Evolutionary conservation across 2,888 invertebrate genomes (phyloP).

Genomic region (Chaetogeoica ovagalla): DNA sequence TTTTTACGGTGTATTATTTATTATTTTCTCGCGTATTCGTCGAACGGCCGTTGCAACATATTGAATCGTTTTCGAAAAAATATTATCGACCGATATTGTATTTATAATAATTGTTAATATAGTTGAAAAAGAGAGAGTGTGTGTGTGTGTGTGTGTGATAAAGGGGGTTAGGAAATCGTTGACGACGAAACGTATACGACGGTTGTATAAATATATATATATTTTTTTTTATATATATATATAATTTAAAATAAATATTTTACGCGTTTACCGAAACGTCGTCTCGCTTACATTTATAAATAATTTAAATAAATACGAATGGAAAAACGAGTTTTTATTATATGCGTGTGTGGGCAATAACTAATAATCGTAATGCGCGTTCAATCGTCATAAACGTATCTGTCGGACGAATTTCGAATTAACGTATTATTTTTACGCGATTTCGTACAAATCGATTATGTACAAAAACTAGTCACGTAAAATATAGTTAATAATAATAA

Average conservation of each 20-base stretch:
- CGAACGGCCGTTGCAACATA: background rate
- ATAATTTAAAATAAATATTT: background rate
- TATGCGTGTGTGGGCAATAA: background rate
- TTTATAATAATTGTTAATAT: background rate
- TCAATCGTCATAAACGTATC: too few relatives aligned
- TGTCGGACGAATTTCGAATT: too few relatives aligned
- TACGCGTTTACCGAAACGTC: background rate
- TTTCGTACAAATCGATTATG: background rate
- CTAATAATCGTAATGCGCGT: too few relatives aligned
- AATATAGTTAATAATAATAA: background rate
- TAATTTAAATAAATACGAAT: background rate
- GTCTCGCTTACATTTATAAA: too few relatives aligned
- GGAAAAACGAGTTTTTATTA: background rate
- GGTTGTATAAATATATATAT: background rate
- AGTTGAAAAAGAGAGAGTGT: background rate
- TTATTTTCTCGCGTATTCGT: background rate
- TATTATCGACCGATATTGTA: background rate
- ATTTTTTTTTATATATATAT: background rate
- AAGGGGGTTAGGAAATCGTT: too few relatives aligned
- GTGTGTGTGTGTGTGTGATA: too few relatives aligned
- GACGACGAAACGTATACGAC: too few relatives aligned
- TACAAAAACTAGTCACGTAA: background rate
- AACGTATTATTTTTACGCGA: too few relatives aligned
- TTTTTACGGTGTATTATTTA: slow-evolving; percentile 26
- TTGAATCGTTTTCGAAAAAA: background rate